phyloP scores from a whole-genome alignment of 2,113 vertebrate species.

The Pleuronectes platessa region DNA sequence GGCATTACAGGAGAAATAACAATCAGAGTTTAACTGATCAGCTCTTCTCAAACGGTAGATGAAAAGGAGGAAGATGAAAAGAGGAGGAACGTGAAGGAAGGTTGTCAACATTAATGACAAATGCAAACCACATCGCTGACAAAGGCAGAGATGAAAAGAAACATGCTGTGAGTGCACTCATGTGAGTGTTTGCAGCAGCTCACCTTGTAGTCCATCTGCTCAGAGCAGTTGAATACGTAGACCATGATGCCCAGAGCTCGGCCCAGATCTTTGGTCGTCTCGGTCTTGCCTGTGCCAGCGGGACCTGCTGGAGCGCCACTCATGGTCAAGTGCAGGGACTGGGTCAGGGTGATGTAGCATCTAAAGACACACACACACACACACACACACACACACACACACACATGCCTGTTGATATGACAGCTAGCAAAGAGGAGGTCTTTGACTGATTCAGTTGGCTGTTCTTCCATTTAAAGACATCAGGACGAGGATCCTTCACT shows the following conservation, averaged over 20 bases:
- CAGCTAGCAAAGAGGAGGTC: too few relatives aligned
- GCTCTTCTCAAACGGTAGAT: conserved; percentile 20
- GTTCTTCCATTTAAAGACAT: not conserved
- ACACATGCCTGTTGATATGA: not conserved
- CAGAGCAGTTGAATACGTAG: conserved; percentile 97
- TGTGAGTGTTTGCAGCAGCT: not conserved
- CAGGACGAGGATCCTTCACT: not conserved
- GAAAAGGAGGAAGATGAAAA: conserved; percentile 53
- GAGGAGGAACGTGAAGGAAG: conserved; percentile 34
- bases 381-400: not conserved
- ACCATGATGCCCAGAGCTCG: conserved; percentile 95
- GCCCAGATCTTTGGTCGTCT: conserved; percentile 97
- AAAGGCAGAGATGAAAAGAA: conserved; percentile 46
- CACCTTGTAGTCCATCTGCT: conserved; percentile 99
- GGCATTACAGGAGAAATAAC: conserved; percentile 34
- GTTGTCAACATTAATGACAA: conserved; percentile 57
- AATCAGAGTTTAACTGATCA: conserved; percentile 53
- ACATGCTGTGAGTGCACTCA: not conserved
- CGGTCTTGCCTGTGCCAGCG: conserved; percentile 95
- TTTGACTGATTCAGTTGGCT: not conserved
- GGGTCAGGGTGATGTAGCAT: conserved; percentile 96
- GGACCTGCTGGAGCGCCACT: conserved; percentile 93
- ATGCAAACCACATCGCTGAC: conserved; percentile 37
- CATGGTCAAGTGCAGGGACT: conserved; percentile 96
- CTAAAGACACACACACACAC: conserved; percentile 66